phyloP scores from a whole-genome alignment of 1,140 invertebrate species.

The Halesus radiatus region DNA sequence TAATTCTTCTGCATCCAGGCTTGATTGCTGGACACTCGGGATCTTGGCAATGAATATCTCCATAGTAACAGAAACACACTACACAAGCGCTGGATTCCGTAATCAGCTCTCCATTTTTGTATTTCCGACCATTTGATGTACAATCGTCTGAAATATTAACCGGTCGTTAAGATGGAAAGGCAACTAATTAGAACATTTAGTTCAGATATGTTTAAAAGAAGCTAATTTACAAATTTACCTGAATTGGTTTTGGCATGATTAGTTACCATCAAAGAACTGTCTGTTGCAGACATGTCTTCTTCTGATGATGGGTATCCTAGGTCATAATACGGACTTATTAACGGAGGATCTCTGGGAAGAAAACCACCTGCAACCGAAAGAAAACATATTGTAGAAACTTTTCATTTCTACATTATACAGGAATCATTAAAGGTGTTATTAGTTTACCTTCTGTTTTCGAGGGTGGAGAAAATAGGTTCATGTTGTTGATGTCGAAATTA shows the following conservation, averaged over 20 bases:
- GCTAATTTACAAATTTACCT: conserved; percentile 40
- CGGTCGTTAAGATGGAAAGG: too few species aligned
- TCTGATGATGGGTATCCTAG: conserved; percentile 66
- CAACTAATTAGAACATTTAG: too few species aligned
- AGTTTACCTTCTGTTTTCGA: conserved; percentile 76
- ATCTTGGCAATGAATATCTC: conserved; percentile 72
- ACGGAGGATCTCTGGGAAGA: conserved; percentile 75
- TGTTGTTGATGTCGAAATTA: conserved; percentile 47
- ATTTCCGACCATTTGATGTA: conserved; percentile 63
- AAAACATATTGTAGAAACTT: not conserved
- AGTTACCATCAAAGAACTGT: conserved; percentile 48
- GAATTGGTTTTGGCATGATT: conserved; percentile 51
- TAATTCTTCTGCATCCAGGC: conserved; percentile 64
- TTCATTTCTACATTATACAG: not conserved
- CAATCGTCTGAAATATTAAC: conserved; percentile 62
- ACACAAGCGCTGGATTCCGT: conserved; percentile 67
- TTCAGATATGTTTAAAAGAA: not conserved
- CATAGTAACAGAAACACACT: conserved; percentile 71
- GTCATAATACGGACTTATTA: conserved; percentile 71
- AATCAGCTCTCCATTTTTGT: conserved; percentile 70
- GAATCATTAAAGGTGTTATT: not conserved
- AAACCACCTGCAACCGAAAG: conserved; percentile 72
- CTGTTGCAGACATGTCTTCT: conserved; percentile 50
- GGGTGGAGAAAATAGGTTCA: conserved; percentile 75
- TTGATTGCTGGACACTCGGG: conserved; percentile 67